Conservation (phyloP, 2,113 vertebrate species). For the Grus americana region DNA sequence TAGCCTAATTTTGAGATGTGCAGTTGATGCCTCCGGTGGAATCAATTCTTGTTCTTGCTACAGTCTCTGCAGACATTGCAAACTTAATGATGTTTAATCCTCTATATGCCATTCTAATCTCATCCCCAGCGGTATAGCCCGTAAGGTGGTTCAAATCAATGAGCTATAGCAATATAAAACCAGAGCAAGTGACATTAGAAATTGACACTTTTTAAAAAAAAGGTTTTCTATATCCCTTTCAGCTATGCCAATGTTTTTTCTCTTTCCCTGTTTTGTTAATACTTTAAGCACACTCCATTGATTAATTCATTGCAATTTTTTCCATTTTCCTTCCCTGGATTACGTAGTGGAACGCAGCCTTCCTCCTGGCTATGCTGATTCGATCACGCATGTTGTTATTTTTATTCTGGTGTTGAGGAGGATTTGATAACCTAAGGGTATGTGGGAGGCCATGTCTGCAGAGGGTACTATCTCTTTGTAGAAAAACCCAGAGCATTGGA, state of each 20-base stretch:
- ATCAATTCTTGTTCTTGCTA: background rate
- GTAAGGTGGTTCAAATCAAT: background rate
- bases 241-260: background rate
- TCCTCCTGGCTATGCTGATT: background rate
- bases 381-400: background rate
- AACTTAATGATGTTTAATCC: background rate
- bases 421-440: background rate
- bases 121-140: background rate
- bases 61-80: background rate
- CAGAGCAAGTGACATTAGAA: background rate
- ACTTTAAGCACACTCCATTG: fast-evolving
- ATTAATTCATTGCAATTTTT: background rate
- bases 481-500: background rate
- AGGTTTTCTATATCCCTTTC: background rate
- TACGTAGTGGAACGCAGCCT: background rate
- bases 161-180: background rate
- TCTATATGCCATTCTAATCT: background rate
- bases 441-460: background rate
- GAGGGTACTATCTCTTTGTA: background rate
- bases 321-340: background rate
- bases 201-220: background rate
- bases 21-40: background rate
- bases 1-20: background rate
- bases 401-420: background rate
- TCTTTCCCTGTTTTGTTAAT: background rate